These are phyloP conservation scores for Peromyscus aztecus DNA, from an alignment of 2,797 vertebrate genomes.

Conservation along the genomic window DNA sequence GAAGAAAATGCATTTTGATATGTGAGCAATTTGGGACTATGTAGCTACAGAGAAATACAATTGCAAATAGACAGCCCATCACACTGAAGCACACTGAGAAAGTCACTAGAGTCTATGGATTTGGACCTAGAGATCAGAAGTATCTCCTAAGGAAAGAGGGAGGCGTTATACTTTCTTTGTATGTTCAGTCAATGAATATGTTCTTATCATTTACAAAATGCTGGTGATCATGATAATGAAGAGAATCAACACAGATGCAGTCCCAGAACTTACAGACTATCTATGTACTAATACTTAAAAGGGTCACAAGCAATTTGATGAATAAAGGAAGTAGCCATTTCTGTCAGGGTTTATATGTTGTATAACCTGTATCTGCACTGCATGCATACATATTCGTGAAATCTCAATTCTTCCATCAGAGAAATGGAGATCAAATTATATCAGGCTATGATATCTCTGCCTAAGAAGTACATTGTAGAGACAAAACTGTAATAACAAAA, in stretches of 20 bases:
- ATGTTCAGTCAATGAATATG: neutral
- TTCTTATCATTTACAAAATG: neutral
- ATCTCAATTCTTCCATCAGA: slow-evolving; percentile 38
- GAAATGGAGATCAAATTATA: slow-evolving; percentile 50
- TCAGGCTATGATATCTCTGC: slow-evolving; percentile 32
- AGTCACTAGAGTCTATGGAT: neutral
- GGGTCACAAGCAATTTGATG: neutral
- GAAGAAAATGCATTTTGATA: neutral
- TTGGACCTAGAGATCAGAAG: neutral
- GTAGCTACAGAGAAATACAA: neutral
- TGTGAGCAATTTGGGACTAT: neutral
- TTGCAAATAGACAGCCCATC: neutral
- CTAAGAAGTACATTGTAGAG: slow-evolving; percentile 34
- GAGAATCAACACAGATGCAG: neutral
- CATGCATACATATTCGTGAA: neutral
- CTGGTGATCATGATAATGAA: neutral
- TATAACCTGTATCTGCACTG: neutral
- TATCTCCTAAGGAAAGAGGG: neutral
- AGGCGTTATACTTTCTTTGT: neutral
- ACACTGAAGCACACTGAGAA: neutral
- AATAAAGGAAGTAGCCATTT: neutral
- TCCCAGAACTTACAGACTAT: neutral
- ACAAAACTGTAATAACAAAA: slow-evolving; percentile 61
- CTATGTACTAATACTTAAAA: neutral
- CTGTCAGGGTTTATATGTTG: slow-evolving; percentile 7